Base-by-base conservation (phyloP, 2,888 invertebrate genomes). In the Athalia cordata region DNA sequence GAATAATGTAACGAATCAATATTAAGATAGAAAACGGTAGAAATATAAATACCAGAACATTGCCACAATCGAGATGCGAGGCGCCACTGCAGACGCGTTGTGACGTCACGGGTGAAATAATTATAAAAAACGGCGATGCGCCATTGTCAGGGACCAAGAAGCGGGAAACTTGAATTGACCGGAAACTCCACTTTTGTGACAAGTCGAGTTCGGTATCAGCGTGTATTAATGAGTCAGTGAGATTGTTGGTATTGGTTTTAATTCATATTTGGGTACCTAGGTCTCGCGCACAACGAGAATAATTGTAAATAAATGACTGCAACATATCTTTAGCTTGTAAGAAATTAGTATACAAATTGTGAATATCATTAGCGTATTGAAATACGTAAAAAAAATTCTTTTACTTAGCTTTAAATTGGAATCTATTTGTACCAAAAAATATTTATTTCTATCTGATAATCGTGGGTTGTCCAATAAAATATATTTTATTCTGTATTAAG, bases 401-500 rank as follows among this genome's bases (percentile, higher is more conserved):
- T 29, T 29, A 29, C 29, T 29, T 43, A 55, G 29, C 29, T 68
- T 70, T 72, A 13, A n/a, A 47, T 11, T 72, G 7, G 15, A 72
- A 13, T 72, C 47, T 72, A 59, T 4, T 0, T 59, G 45, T 57
- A 29, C 29, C 29, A 29, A 29, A 29, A 72, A 52, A 45, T 72
- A 72, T 72, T 72, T 72, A 72, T 72, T 72, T 55, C 13, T 72
- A 59, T 9, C 5, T 59, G 57, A 66, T 65, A 4, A 45, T 11
- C 13, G 59, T 52, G 57, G 5, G 45, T 72, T 47, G 8, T 67
- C 5, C 3, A 15, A 45, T 74, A 64, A 29, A 11, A 75, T 62
- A 52, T 75, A 6, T 59, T 59, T 75, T 75, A 62, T 50, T 62
- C 49, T 52, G 50, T 13, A 62, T 7, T 49, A 62, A 45, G 47